Evolutionary conservation across 2,888 invertebrate genomes (phyloP), one percentile per base, ranked within the genome.

Genomic region (Calliphora vomitoria): DNA sequence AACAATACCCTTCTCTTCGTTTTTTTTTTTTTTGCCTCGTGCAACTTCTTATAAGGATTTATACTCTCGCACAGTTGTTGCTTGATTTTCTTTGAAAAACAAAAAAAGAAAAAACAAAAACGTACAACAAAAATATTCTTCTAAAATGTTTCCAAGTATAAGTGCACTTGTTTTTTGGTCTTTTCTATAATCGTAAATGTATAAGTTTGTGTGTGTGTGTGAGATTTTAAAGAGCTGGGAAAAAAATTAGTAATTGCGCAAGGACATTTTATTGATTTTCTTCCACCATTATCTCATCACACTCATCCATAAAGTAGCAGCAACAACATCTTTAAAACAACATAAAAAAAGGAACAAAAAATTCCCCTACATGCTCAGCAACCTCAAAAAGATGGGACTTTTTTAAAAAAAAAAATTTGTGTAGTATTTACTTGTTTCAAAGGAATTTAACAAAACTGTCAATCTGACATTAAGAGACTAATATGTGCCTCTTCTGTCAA

Each of bases 261-360:
- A 90, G 90, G 89, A 88, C 89, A 86, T 76, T 80, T 88, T 89
- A 90, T 90, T 87, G 90, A 90, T 90, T 90, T 90, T 89, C 71
- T 86, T 80, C 81, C 60, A 78, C 60, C 76, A 84, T 69, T 68
- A 74, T 80, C 71, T 50, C 13, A 76, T 44, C 38, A 69, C 62
- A 53, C 68, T 69, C 20, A 62, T 74, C 11, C 53, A 62, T 38
- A 41, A 41, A 74, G 62, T 20, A 66, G 20, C 72, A 78, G 53
- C 82, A 69, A 78, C 69, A 83, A 76, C 47, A 64, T 53, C 13
- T 69, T 58, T 58, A 50, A 25, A 74, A 58, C 25, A 1, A 25
- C 25, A 25, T 25, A 1, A n/a, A 44, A 60, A 44, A 4, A 10
- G 5, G 3, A 38, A 58, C 4, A 55, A 20, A 13, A 15, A 53